Percentiles rank a stretch among this genome's conserved stretches.
Conservation (phyloP, 2,113 vertebrate species). For the Chamaetylas fuelleborni region DNA sequence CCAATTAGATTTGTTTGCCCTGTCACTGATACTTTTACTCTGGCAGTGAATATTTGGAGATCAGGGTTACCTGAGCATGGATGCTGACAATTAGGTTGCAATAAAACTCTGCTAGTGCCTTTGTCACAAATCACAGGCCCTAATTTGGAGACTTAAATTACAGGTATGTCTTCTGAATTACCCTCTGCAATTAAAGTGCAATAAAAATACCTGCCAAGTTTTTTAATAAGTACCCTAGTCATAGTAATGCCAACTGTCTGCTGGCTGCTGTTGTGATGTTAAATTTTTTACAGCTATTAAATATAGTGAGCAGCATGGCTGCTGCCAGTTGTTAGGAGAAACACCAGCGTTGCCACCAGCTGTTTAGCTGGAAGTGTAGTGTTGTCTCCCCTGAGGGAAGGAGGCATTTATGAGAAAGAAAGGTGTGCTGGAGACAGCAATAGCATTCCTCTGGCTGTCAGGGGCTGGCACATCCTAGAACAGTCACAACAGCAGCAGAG, state of each 20-base stretch:
- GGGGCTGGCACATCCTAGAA: not conserved
- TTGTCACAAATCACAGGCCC: not conserved
- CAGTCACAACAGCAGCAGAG: not conserved
- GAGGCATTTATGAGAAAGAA: not conserved
- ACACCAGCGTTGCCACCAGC: not conserved
- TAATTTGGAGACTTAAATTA: constrained; percentile 7
- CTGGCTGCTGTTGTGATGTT: not conserved
- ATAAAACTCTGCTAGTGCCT: not conserved
- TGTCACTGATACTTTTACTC: not conserved
- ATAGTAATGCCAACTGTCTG: not conserved
- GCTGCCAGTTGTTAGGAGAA: not conserved
- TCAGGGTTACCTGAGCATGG: not conserved
- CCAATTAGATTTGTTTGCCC: not conserved
- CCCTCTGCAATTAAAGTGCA: constrained; percentile 1
- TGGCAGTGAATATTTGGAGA: not conserved
- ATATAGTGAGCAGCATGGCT: not conserved
- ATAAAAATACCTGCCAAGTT: not conserved
- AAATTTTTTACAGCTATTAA: not conserved
- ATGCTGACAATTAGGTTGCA: not conserved
- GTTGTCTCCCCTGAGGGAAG: not conserved
- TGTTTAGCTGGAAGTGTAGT: not conserved
- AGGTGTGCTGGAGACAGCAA: not conserved
- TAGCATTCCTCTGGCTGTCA: not conserved
- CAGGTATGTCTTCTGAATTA: not conserved
- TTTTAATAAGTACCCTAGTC: not conserved